Evolutionary conservation across 1,140 invertebrate genomes (phyloP), one percentile per base, ranked within the genome.

Genomic region (Eufriesea mexicana): DNA sequence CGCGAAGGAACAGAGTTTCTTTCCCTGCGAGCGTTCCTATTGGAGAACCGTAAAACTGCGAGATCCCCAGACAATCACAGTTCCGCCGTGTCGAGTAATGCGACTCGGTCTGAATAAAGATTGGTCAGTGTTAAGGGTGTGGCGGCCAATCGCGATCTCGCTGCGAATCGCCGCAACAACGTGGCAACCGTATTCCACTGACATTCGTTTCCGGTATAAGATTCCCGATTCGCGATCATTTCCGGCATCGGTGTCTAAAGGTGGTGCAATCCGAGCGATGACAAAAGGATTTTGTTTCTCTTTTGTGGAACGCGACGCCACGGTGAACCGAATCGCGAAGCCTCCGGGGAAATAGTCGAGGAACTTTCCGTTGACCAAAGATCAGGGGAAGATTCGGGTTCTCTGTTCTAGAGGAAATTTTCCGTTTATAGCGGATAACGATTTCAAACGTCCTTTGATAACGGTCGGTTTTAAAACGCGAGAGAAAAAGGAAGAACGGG

Each of bases 261-360:
- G 42, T 28, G 45, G 57, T 81, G 51, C 45, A 76, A 76, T 84
- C 59, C 73, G 51, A 23, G 10, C 35, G 42, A 20, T 67, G 72
- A 86, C 78, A 57, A 84, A 73, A 85, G 72, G 6, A 67, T 72
- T 42, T 35, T 67, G 20, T 20, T 25, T 66, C 20, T 47, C 59
- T 76, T 71, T 64, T 64, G 18, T 18, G 14, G 51, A 23, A 49
- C 10, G 42, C 23, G 16, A 35, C 55, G 28, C n/a, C 68, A 45
- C 23, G 51, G 8, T 47, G 74, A 64, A 86, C 74, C 47, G 74
- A 83, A 86, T 86, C 74, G 45, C 55, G 62, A 64, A 74, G 35
- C 55, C 61, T 67, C 42, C 12, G 25, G 47, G 68, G 47, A 42
- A 45, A 62, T 74, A 57, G 54, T 23, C 49, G 10, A 8, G 18